Conservation (phyloP, 2,797 vertebrate genomes). For the Enteromius afrohamiltoni region DNA sequence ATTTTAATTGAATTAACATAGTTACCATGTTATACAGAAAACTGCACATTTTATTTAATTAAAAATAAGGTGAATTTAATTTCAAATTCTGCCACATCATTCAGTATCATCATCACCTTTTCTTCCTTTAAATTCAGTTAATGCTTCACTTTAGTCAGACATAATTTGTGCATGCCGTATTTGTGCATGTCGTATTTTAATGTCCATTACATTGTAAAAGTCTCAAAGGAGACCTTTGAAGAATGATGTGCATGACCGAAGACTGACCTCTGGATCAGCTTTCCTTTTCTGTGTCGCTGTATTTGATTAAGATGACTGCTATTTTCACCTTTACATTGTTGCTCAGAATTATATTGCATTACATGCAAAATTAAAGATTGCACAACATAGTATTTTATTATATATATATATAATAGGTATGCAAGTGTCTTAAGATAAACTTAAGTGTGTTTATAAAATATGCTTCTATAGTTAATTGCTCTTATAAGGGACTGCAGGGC, state of each 20-base stretch:
- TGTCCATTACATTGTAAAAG: not conserved
- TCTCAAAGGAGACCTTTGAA: not conserved
- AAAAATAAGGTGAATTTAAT: not conserved
- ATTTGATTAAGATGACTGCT: not conserved
- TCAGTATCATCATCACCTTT: not conserved
- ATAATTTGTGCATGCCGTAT: not conserved
- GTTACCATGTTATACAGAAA: not conserved
- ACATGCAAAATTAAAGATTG: not conserved
- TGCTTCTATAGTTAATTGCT: not conserved
- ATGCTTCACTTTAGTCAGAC: not conserved
- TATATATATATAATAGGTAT: not conserved
- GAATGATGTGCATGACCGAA: not conserved
- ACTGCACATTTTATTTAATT: not conserved
- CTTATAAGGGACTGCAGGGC: constrained; percentile 4
- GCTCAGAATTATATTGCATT: not conserved
- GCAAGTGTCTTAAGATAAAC: not conserved
- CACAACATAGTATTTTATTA: not conserved
- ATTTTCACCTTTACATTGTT: constrained; percentile 1
- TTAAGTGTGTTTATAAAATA: not conserved
- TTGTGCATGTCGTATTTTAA: not conserved
- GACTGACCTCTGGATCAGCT: constrained; percentile 10
- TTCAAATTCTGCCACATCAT: not conserved
- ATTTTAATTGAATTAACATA: not conserved
- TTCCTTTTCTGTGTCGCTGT: constrained; percentile 3
- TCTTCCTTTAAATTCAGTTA: not conserved